Evolutionary conservation across 2,797 vertebrate species (phyloP), one percentile per base, ranked within the genome.

Genomic region (Calcarius lapponicus): DNA sequence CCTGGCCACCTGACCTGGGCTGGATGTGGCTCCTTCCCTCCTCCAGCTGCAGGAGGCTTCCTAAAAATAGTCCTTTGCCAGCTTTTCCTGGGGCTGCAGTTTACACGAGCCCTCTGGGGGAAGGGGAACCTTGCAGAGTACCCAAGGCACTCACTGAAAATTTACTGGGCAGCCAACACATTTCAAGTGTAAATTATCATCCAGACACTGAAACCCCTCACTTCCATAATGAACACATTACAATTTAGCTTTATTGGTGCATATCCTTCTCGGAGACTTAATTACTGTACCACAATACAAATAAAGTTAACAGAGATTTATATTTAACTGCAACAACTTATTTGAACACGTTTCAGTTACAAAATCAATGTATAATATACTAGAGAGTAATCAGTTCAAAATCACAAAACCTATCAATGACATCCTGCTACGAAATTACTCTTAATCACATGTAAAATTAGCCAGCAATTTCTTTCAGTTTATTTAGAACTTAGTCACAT

Each of bases 41-140:
- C 86, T 73, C 53, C 78, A 62, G 69, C 84, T 97, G 96, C 96
- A 98, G 97, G 93, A 86, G 96, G 97, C 83, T 96, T 90, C 96
- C 97, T 98, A 98, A 98, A 98, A 98, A 98, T 98, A 98, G 97
- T 96, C 93, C 96, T 97, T 62, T 64, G 95, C 97, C 96, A 90
- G 96, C 38, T 96, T 93, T 97, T 97, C 95, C 97, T 98, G 47
- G 45, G 89, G 96, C 98, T 97, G 97, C 96, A 97, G 98, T 98
- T 98, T 98, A 97, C 98, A 98, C 96, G 98, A 98, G 98, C 96
- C 93, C 97, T 97, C 85, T 82, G 96, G 97, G 97, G 97, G 97
- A 95, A 94, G 89, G 97, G 98, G 97, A 97, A 96, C 97, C 97
- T 98, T 98, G 98, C 98, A 97, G 97, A 98, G 96, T 95, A 98